Conservation (phyloP, 2,113 vertebrate genomes). For the Serinus canaria region DNA sequence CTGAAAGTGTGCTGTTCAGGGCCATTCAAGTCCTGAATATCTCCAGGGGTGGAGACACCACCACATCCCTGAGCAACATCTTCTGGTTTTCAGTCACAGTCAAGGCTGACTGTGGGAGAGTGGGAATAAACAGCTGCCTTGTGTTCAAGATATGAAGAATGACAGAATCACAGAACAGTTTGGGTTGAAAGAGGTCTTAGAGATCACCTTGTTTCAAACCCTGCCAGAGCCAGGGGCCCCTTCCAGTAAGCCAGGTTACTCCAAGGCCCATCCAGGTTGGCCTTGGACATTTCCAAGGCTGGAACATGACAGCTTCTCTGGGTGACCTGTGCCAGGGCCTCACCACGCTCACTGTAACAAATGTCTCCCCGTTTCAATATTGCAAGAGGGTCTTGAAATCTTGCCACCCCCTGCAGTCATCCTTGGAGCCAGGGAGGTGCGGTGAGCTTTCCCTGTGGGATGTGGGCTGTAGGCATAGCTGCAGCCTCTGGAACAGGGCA, state of each 20-base stretch:
- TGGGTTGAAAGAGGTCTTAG: background rate
- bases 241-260: background rate
- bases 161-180: background rate
- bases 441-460: background rate
- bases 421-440: rapidly evolving
- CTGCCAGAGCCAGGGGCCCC: background rate
- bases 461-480: background rate
- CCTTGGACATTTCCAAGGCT: background rate
- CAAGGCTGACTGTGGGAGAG: background rate
- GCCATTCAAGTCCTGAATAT: background rate
- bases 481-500: background rate
- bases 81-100: background rate
- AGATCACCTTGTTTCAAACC: background rate
- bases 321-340: background rate
- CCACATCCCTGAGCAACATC: background rate
- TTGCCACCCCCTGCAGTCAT: background rate
- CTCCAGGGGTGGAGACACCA: background rate
- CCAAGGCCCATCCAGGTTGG: background rate
- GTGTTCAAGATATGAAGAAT: background rate
- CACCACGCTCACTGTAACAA: rapidly evolving
- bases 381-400: background rate
- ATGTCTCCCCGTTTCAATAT: background rate
- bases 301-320: background rate
- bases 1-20: rapidly evolving
- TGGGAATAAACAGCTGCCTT: background rate